Percentiles rank a stretch among this genome's conserved stretches.
These are phyloP conservation scores for Herminia tarsipennalis DNA, from an alignment of 2,888 invertebrate species.

Conservation along the genomic window DNA sequence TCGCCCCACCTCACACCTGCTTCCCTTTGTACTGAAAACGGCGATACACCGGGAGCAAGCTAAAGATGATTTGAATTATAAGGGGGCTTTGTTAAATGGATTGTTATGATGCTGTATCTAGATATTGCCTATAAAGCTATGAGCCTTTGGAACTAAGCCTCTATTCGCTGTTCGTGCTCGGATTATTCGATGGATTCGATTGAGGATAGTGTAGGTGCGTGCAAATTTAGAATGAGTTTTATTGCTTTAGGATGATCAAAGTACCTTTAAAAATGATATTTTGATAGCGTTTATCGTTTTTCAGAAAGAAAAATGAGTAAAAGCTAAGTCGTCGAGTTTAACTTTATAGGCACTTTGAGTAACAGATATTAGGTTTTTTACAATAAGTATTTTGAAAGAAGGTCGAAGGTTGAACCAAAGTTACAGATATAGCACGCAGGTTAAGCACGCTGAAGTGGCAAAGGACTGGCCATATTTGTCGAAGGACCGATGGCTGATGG, in stretches of 20 bases:
- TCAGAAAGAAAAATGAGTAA: no score
- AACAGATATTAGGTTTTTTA: no score
- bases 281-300: background rate
- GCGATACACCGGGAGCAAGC: slow-evolving; percentile 39
- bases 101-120: slow-evolving; percentile 32
- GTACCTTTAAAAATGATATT: background rate
- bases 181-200: slow-evolving; percentile 28
- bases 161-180: slow-evolving; percentile 14
- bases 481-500: no score
- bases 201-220: slow-evolving; percentile 9
- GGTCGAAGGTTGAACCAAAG: no score
- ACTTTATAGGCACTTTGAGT: no score
- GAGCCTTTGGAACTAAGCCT: slow-evolving; percentile 17
- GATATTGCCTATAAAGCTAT: slow-evolving; percentile 24
- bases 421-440: no score
- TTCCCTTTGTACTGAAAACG: slow-evolving; percentile 46
- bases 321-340: no score
- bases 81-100: slow-evolving; percentile 47
- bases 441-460: no score
- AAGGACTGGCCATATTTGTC: no score
- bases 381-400: no score
- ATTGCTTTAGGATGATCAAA: background rate
- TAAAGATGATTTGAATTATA: slow-evolving; percentile 48
- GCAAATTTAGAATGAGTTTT: background rate
- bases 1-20: slow-evolving; percentile 23